Base-by-base conservation (phyloP, 2,888 invertebrate genomes). In the Hybos culiciformis region DNA sequence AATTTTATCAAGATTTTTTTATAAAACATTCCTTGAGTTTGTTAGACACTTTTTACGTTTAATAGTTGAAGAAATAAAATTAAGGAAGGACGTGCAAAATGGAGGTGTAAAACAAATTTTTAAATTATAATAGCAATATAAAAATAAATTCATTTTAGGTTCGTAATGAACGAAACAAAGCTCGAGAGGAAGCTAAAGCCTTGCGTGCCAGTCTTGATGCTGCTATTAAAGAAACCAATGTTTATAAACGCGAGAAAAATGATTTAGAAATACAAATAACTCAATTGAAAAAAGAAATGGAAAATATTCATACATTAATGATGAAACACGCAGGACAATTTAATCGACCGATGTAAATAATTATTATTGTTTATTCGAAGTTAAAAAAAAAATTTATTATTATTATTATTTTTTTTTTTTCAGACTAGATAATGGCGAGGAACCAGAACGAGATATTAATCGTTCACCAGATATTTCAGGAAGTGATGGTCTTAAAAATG, bases 81-180 rank as follows among this genome's bases (percentile, higher is more conserved):
- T n/a, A n/a, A n/a, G n/a, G n/a, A n/a, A n/a, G n/a, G n/a, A n/a
- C n/a, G n/a, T n/a, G 19, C 12, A 21, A 21, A 4, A 36, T 36
- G 36, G 36, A 36, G 20, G 36, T 36, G 6, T 20, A 20, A 19
- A 19, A 1, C 12, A 20, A 32, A 18, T 18, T 12, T 17, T 34
- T 18, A 9, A 18, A 17, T 19, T 34, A 17, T 4, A 14, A 32
- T 15, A 18, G 4, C n/a, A 12, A n/a, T n/a, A 29, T 29, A 26
- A 9, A 33, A 15, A 33, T 3, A 9, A 17, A 21, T 8, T 18
- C 3, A 29, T 50, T 52, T 15, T 49, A 73, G 72, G 81, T 86
- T 54, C 76, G 93, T 42, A 88, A 83, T 60, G 96, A 96, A 68
- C 74, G 94, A 19, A 96, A 96, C 62, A 86, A 87, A 59, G 83